A percentile compares a stretch with the other conserved stretches of the same genome.
phyloP scores from a whole-genome alignment of 30 jellyfish, hydroid and myxozoan species.

The Nemopilema nomurai region DNA sequence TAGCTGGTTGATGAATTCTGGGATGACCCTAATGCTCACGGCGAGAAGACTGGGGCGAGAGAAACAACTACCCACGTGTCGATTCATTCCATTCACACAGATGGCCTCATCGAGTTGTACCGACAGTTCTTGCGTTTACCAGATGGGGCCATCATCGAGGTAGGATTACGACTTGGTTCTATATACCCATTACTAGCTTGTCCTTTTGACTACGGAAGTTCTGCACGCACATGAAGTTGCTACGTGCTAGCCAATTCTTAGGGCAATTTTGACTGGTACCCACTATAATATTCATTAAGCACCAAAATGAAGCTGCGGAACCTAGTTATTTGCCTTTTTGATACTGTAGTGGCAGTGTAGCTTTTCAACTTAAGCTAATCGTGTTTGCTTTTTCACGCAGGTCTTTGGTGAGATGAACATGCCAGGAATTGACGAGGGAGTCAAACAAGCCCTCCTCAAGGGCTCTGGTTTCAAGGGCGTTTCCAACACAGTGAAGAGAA shows the following conservation, averaged over 20 bases:
- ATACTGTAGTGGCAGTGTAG: too few species aligned
- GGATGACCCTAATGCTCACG: conserved; percentile 73
- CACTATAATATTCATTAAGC: too few species aligned
- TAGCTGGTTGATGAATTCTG: conserved; percentile 77
- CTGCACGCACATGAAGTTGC: too few species aligned
- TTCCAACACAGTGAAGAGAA: conserved; percentile 28
- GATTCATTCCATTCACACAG: conserved; percentile 80
- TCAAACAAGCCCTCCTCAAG: conserved; percentile 71
- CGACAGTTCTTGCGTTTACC: conserved; percentile 86
- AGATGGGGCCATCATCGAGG: conserved; percentile 96
- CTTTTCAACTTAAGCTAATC: too few species aligned
- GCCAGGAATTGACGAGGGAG: conserved; percentile 90
- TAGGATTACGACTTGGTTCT: neutral
- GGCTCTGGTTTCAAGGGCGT: conserved; percentile 74
- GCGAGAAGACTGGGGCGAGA: conserved; percentile 75
- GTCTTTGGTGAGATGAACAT: conserved; percentile 89
- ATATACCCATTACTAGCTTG: too few species aligned
- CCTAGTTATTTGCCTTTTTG: too few species aligned
- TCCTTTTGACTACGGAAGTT: too few species aligned
- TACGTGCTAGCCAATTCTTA: too few species aligned
- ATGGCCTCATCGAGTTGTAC: conserved; percentile 88
- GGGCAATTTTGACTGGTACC: too few species aligned
- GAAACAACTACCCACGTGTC: conserved; percentile 92
- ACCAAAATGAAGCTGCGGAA: too few species aligned
- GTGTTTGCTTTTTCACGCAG: conserved; percentile 13